Percentiles rank a stretch among this genome's conserved stretches.
Conservation (phyloP, 2,113 vertebrate species). For the Nannobrachium achirus region DNA sequence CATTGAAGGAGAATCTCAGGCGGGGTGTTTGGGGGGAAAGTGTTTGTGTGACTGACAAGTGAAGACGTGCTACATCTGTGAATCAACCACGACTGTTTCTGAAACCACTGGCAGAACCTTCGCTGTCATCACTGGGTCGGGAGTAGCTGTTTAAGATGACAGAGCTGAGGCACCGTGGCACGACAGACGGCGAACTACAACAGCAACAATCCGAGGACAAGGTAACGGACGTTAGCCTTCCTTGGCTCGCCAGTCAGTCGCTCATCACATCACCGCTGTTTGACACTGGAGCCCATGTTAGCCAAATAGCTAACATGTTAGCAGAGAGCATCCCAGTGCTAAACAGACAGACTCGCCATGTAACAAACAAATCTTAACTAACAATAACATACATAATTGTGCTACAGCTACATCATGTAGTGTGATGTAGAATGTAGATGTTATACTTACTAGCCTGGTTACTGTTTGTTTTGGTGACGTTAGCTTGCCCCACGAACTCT, state of each 20-base stretch:
- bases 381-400: too few species aligned
- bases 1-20: not conserved
- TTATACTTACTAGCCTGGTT: too few species aligned
- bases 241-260: too few species aligned
- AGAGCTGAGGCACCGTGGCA: conserved; percentile 78
- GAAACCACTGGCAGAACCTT: conserved; percentile 38
- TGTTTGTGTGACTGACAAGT: conserved; percentile 14
- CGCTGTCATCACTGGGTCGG: conserved; percentile 14
- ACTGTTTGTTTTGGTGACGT: too few species aligned
- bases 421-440: too few species aligned
- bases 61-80: conserved; percentile 14
- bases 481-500: too few species aligned
- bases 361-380: too few species aligned
- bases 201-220: conserved; percentile 77
- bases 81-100: conserved; percentile 16
- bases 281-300: not conserved
- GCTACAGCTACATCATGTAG: too few species aligned
- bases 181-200: conserved; percentile 65
- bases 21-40: conserved; percentile 14
- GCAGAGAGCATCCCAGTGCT: not conserved
- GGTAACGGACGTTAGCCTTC: conserved; percentile 63
- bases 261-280: not conserved
- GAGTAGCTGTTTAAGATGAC: conserved; percentile 65
- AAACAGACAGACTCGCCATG: too few species aligned
- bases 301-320: conserved; percentile 1